These are phyloP conservation scores for Macropus fuliginosus DNA, from an alignment of 2,797 vertebrate species.

Conservation along the genomic window DNA sequence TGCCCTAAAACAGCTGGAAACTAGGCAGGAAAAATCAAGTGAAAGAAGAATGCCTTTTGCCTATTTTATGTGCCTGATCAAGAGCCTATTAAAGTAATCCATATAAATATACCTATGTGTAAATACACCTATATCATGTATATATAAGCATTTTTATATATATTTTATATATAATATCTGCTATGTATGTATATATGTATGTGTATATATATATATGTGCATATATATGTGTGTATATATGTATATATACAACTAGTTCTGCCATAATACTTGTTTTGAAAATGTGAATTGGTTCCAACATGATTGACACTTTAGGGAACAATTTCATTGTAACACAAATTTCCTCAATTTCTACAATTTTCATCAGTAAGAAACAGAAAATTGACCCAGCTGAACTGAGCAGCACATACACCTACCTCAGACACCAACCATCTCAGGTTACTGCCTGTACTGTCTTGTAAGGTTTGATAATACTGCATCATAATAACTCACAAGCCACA, in stretches of 20 bases:
- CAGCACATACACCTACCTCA: not conserved
- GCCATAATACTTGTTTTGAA: not conserved
- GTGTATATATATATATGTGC: not conserved
- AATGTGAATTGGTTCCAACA: not conserved
- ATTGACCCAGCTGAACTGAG: not conserved
- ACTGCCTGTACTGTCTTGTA: not conserved
- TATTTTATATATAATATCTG: not conserved
- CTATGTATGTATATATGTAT: not conserved
- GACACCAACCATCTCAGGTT: not conserved
- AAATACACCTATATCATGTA: not conserved
- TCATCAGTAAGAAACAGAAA: not conserved
- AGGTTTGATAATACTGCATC: not conserved
- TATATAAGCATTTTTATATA: not conserved
- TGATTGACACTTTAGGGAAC: not conserved
- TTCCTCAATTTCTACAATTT: not conserved
- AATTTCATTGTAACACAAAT: not conserved
- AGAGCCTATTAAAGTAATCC: not conserved
- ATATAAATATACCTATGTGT: not conserved
- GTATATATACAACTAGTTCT: not conserved
- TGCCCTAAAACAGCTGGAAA: not conserved
- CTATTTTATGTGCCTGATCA: not conserved
- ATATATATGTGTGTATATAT: not conserved
- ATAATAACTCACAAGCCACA: not conserved
- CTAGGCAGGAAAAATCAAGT: not conserved
- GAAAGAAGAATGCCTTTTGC: not conserved